A percentile compares a stretch with the other conserved stretches of the same genome.
These are phyloP conservation scores for Chromis chromis DNA, from an alignment of 2,797 vertebrate species.

Conservation along the genomic window DNA sequence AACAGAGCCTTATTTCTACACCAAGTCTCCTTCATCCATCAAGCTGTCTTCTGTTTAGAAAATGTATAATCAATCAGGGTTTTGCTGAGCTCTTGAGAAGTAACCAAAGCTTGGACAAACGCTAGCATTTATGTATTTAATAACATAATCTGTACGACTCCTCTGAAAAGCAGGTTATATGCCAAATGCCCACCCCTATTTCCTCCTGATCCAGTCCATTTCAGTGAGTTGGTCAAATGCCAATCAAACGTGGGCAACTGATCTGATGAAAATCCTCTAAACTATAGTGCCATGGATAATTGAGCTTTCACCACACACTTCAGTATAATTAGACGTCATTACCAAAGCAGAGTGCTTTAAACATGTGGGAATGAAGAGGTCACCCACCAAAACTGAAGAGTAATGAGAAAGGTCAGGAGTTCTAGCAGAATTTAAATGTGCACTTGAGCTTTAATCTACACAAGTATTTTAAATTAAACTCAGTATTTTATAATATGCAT, in stretches of 20 bases:
- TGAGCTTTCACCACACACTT: slow-evolving; percentile 40
- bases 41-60: no score
- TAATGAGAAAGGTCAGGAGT: slow-evolving; percentile 48
- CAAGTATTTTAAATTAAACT: slow-evolving; percentile 6
- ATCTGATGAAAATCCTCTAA: not conserved
- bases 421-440: slow-evolving; percentile 20
- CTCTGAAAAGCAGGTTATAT: no score
- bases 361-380: slow-evolving; percentile 38
- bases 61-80: no score
- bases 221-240: no score
- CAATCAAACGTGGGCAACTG: not conserved
- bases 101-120: no score
- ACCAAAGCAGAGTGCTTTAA: slow-evolving; percentile 38
- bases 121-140: no score
- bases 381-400: slow-evolving; percentile 30
- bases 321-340: slow-evolving; percentile 59
- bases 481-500: not conserved
- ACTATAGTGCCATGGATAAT: slow-evolving; percentile 15
- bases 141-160: no score
- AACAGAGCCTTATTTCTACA: no score
- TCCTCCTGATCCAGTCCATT: no score
- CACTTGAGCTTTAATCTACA: slow-evolving; percentile 31
- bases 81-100: no score
- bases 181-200: no score
- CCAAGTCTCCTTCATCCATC: no score